Conservation (phyloP, 2,113 vertebrate species). For the Catagonus wagneri region DNA sequence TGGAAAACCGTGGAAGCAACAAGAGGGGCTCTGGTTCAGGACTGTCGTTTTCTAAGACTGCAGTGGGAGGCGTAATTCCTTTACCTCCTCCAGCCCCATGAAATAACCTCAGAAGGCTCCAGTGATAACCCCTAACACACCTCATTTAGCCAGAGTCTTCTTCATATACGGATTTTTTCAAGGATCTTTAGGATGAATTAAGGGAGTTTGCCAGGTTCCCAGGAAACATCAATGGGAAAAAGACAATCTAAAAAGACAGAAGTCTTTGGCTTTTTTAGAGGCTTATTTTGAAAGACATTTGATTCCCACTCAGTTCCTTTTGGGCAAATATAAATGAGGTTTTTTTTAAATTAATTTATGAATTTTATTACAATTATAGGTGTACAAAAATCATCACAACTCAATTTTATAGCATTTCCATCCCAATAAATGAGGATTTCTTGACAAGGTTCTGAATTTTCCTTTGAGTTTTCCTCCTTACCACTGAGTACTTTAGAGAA, state of each 20-base stretch:
- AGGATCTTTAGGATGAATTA: not conserved
- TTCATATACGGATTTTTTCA: slow-evolving; percentile 8
- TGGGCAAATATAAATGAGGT: not conserved
- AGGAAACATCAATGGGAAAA: not conserved
- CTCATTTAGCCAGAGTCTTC: not conserved
- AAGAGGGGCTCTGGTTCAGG: not conserved
- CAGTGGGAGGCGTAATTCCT: not conserved
- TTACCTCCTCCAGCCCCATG: not conserved
- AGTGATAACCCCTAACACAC: not conserved
- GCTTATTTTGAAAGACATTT: not conserved
- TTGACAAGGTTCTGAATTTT: not conserved
- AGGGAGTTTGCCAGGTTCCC: not conserved
- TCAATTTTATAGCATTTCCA: too few relatives aligned
- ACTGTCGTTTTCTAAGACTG: not conserved
- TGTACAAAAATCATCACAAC: too few relatives aligned
- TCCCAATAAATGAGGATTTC: not conserved
- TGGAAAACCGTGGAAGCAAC: not conserved
- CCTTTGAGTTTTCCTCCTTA: not conserved
- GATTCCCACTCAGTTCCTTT: slow-evolving; percentile 22
- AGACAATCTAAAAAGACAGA: not conserved
- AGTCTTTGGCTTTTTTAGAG: not conserved
- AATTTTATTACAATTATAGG: too few relatives aligned
- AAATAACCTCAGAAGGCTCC: not conserved
- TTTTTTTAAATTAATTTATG: too few relatives aligned
- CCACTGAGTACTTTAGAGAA: not conserved